phyloP scores from a whole-genome alignment of 1,140 invertebrate genomes.

The Anadara kagoshimensis region DNA sequence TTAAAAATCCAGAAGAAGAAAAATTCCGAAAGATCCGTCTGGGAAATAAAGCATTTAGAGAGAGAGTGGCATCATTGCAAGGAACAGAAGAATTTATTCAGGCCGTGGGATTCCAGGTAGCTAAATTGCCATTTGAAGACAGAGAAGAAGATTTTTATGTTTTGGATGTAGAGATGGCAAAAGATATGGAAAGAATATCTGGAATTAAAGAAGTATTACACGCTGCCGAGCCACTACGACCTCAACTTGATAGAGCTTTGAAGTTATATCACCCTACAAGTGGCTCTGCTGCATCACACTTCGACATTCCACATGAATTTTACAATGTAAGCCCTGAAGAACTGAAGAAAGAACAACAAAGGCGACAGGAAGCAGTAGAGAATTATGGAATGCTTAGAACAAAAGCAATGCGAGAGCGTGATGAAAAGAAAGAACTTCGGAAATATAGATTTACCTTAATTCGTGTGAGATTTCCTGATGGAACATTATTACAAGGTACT shows the following conservation, averaged over 20 bases:
- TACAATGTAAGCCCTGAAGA: slow-evolving; percentile 87
- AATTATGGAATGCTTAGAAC: slow-evolving; percentile 88
- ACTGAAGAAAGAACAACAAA: slow-evolving; percentile 87
- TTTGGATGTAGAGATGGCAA: slow-evolving; percentile 59
- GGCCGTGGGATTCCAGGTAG: slow-evolving; percentile 85
- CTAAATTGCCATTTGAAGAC: slow-evolving; percentile 60
- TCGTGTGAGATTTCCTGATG: slow-evolving; percentile 89
- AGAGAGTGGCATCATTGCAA: slow-evolving; percentile 86
- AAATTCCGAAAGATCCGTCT: slow-evolving; percentile 94
- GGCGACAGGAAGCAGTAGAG: slow-evolving; percentile 82
- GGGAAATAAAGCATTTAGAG: slow-evolving; percentile 86
- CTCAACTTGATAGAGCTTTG: slow-evolving; percentile 89
- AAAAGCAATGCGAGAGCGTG: slow-evolving; percentile 93
- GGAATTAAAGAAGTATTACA: slow-evolving; percentile 84
- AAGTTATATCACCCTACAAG: slow-evolving; percentile 88
- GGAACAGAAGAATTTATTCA: slow-evolving; percentile 88
- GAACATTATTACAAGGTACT: slow-evolving; percentile 68
- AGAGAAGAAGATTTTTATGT: slow-evolving; percentile 68
- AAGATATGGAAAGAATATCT: slow-evolving; percentile 74
- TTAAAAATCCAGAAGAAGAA: slow-evolving; percentile 87
- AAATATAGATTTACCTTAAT: slow-evolving; percentile 91
- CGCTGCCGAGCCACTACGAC: slow-evolving; percentile 85
- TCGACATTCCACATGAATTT: slow-evolving; percentile 87
- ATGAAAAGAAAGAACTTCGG: slow-evolving; percentile 84
- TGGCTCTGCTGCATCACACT: slow-evolving; percentile 74